phyloP scores from a whole-genome alignment of 1,140 invertebrate species.

The Eupeodes corollae region DNA sequence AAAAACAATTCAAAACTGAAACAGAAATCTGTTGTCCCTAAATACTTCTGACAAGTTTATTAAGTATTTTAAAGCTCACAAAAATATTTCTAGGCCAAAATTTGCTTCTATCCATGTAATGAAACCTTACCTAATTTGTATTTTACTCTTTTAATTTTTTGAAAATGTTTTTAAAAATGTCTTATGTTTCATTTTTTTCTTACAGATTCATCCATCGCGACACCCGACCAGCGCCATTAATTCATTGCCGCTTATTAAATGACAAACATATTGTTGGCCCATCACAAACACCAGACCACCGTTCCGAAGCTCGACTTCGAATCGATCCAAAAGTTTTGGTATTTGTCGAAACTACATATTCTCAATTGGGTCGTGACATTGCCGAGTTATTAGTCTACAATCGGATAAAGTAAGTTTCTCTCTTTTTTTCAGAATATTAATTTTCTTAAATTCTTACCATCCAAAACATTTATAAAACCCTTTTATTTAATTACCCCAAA shows the following conservation, averaged over 20 bases:
- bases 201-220: constrained; percentile 61
- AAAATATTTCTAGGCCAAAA: too few relatives aligned
- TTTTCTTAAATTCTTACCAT: too few relatives aligned
- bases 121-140: too few relatives aligned
- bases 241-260: constrained; percentile 61
- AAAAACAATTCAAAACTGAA: too few relatives aligned
- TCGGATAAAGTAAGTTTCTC: constrained; percentile 71
- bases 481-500: too few relatives aligned
- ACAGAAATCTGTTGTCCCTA: too few relatives aligned
- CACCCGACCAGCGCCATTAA: constrained; percentile 62
- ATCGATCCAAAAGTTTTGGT: constrained; percentile 88
- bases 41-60: too few relatives aligned
- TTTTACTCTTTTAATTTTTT: too few relatives aligned
- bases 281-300: constrained; percentile 59
- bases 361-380: constrained; percentile 79
- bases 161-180: too few relatives aligned
- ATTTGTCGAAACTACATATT: constrained; percentile 91
- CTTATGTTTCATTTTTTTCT: constrained; percentile 19
- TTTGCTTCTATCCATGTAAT: too few relatives aligned
- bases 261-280: constrained; percentile 46
- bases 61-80: too few relatives aligned
- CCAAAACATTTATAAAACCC: too few relatives aligned
- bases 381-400: constrained; percentile 86
- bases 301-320: constrained; percentile 64
- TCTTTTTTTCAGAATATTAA: neutral